phyloP scores from a whole-genome alignment of 2,888 invertebrate species.

The Hemistola chrysoprasaria region DNA sequence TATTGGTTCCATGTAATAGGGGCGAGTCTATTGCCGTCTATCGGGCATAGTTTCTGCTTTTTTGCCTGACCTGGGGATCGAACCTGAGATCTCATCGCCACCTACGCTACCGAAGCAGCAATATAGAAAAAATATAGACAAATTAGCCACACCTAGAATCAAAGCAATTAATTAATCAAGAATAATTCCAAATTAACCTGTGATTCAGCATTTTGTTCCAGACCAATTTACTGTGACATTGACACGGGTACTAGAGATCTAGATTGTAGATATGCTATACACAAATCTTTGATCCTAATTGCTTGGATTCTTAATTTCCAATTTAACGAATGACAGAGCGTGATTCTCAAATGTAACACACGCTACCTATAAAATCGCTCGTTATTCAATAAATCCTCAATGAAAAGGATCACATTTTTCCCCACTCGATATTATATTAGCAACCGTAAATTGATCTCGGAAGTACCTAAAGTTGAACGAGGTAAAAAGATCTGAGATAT shows the following conservation, averaged over 20 bases:
- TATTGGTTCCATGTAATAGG: too few relatives aligned
- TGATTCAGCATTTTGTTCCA: slow-evolving; percentile 26
- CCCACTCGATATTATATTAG: slow-evolving; percentile 32
- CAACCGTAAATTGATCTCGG: slow-evolving; percentile 1
- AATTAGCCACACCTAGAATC: background rate
- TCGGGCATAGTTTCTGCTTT: too few relatives aligned
- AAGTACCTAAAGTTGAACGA: background rate
- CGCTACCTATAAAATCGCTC: slow-evolving; percentile 27
- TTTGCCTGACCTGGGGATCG: too few relatives aligned
- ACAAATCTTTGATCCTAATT: slow-evolving; percentile 4
- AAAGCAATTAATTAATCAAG: slow-evolving; percentile 5
- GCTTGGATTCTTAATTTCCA: background rate
- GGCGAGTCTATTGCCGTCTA: too few relatives aligned
- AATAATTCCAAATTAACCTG: slow-evolving; percentile 7
- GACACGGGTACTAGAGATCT: slow-evolving; percentile 34
- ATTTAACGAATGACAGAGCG: slow-evolving; percentile 21
- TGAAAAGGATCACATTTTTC: slow-evolving; percentile 57
- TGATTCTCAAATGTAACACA: slow-evolving; percentile 17
- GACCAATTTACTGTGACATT: slow-evolving; percentile 30
- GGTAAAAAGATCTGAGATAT: background rate
- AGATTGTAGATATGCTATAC: slow-evolving; percentile 30
- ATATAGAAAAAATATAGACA: too few relatives aligned
- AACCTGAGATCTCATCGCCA: too few relatives aligned
- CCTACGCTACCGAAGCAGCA: too few relatives aligned
- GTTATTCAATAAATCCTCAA: slow-evolving; percentile 56